Base-by-base conservation (phyloP, 92 coral and sea anemone genomes). In the Montipora capitata region DNA sequence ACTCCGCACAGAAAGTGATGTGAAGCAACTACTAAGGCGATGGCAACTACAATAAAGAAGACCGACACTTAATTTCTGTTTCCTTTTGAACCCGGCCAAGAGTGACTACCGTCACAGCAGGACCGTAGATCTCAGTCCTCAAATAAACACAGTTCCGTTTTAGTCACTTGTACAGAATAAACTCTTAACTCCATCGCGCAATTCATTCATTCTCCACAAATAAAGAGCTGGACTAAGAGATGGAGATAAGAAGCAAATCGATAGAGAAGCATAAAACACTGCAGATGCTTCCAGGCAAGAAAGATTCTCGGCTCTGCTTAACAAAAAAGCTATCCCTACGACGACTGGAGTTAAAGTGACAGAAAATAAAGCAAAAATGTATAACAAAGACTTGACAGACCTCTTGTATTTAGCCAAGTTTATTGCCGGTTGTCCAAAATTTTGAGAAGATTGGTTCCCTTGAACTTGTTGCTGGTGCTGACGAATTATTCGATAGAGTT, bases 381-480 rank as follows among this genome's bases (percentile, higher is more conserved):
- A 72, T 14, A 20, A 15, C 40, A 16, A 20, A 8, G 2, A 41
- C 18, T n/a, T 4, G 11, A 15, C 3, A 7, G 45, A 40, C 35
- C 18, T 43, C 45, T 17, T 8, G 5, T 14, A 40, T 10, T 70
- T 70, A 9, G 61, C 61, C 0, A 54, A 5, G 61, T 67, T 12
- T 35, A 67, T 67, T 39, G 72, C 72, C 10, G 45, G 72, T 67
- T 39, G 48, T 8, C 44, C 79, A 13, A 38, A 17, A 27, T 11
- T 38, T 56, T 8, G 18, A 0, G 2, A 38, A 76, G 43, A 13
- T 16, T 54, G 78, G 18, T 12, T 67, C 14, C 72, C 72, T 7
- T 67, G 72, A 67, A 67, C 43, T 35, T 67, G 72, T 67, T 67
- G 45, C 45, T 67, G 72, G 72, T 67, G 72, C 44, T 67, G 72